Evolutionary conservation across 2,113 vertebrate genomes (phyloP), one percentile per base, ranked within the genome.

Genomic region (Nothobranchius kuhntae): DNA sequence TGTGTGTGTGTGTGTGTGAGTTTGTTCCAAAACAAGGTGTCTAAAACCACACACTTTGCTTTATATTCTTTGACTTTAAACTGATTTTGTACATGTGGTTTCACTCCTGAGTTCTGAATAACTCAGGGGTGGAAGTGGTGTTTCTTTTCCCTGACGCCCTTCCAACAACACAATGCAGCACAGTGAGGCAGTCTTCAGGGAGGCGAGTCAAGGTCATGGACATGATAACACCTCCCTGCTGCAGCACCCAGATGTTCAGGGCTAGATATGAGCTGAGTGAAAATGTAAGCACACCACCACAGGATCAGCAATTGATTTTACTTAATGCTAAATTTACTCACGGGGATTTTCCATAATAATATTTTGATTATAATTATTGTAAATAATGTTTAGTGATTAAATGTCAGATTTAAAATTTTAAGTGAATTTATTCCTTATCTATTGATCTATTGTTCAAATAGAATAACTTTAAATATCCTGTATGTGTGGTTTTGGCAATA

Each of bases 121-220:
- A 53, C 42, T 69, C 53, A 38, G 21, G 46, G 56, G 44, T 53
- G 38, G 50, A 64, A 66, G 66, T 57, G 30, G 17, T 45, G 57
- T 56, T 57, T 77, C 44, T 54, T 44, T 38, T 52, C 46, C 13
- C 42, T 6, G 51, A 61, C 48, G 61, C 40, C 13, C 11, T 47
- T 50, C 56, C 46, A 59, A 45, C 56, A 61, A 70, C 80, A 83
- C 68, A 65, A 57, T 80, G 38, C 58, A 74, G 44, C 58, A 74
- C 68, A 85, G 50, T 70, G 71, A 61, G 21, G 56, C 61, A 64
- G 65, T 71, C 66, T 71, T 67, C 47, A 38, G 71, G 75, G 70
- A 82, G 60, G 63, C 68, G 35, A 82, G 82, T 68, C 87, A 89
- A 89, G 87, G 86, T 86, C 86, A 74, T 13, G 65, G 71, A 56